Base-by-base conservation (phyloP, 1,140 invertebrate genomes). In the Drosophila takahashii region DNA sequence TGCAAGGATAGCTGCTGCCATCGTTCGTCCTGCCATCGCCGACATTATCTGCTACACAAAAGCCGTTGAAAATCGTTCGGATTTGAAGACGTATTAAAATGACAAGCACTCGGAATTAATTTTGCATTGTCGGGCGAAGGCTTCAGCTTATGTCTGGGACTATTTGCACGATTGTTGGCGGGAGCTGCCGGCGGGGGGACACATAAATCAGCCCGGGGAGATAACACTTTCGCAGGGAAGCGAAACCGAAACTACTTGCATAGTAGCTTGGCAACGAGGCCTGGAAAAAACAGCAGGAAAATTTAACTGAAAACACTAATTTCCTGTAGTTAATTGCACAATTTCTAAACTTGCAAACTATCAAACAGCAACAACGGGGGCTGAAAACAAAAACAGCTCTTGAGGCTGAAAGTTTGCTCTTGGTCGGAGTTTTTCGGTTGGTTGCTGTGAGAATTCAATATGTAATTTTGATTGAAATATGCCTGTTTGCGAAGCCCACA, bases 381-480 rank as follows among this genome's bases (percentile, higher is more conserved):
- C 53, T 11, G 18, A 50, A 67, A 67, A 67, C 60, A 65, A 67
- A 67, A 67, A 67, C 64, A 67, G 32, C 61, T 53, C 61, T 57
- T 42, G 36, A 66, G 72, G 52, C 61, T 45, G 39, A 65, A 74
- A 76, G 71, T 69, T 60, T 74, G 45, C 58, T 69, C 22, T 66
- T 45, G 61, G 41, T 64, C 54, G 37, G 56, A 60, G 56, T 69
- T 86, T 74, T 78, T 78, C 52, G 62, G 56, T 70, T 26, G 64
- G 50, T 48, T 57, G 50, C 60, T 75, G 67, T 61, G 45, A 54
- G 67, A 60, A 71, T 77, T 87, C 79, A 80, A 89, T 89, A 89
- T 80, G 69, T 72, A 89, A 80, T 84, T 89, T 84, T 84, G 84
- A 89, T 89, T 89, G 85, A 89, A 89, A 89, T 84, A 84, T 89